Evolutionary conservation across 2,113 vertebrate species (phyloP), one percentile per base, ranked within the genome.

Genomic region (Piprites chloris): DNA sequence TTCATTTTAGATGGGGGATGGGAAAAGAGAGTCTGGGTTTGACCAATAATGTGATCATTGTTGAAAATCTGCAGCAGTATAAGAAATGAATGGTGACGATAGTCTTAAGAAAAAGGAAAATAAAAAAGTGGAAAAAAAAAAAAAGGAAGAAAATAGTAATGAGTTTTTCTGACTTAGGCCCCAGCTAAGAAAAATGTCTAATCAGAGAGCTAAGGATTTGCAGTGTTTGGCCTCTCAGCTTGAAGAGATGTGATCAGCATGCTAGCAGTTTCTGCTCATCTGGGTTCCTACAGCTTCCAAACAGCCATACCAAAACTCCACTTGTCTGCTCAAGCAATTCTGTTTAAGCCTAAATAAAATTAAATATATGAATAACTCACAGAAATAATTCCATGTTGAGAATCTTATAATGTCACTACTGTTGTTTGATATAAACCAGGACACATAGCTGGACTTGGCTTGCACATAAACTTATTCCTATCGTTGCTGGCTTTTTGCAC

Each of bases 11-110:
- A 52, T 0, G 63, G 92, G 65, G 83, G 79, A 75, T 85, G 79
- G 91, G 59, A 84, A 35, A 35, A 59, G 77, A 58, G 71, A 79
- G 32, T 58, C 88, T 66, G 68, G 71, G 9, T 92, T 94, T 86
- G 56, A 56, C 82, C 79, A 93, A 95, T 92, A 97, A 97, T 95
- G 85, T 87, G 56, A 86, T 81, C 93, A 90, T 96, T 96, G 95
- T 96, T 96, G 79, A 85, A 95, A 93, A 84, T 80, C 68, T 41
- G 52, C 69, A 65, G 65, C 68, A 81, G 47, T 56, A 59, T 44
- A 81, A 96, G 39, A 90, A 95, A 96, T 81, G 55, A 97, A 95
- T 84, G 52, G 55, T 35, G 44, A 94, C 84, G 67, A 67, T 18
- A 84, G 52, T 47, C 35, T 63, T 61, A 71, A 78, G 49, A 59